phyloP scores from a whole-genome alignment of 92 coral and sea anemone genomes.

The Epizoanthus illoricatus region DNA sequence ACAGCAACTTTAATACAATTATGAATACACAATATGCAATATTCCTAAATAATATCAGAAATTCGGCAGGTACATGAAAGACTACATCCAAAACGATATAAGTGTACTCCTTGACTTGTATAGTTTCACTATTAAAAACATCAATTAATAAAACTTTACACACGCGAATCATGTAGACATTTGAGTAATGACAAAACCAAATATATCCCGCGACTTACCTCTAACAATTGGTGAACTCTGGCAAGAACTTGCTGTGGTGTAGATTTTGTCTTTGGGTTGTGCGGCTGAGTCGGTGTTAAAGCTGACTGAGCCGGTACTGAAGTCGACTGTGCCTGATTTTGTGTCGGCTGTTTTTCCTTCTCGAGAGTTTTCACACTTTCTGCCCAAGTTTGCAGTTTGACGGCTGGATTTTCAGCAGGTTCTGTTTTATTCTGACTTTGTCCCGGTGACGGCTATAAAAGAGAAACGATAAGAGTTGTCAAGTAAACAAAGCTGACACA shows the following conservation, averaged over 20 bases:
- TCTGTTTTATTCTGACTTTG: constrained; percentile 14
- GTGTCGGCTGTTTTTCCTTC: constrained; percentile 41
- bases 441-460: constrained; percentile 26
- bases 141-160: neutral
- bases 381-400: constrained; percentile 40
- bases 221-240: constrained; percentile 86
- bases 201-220: constrained; percentile 43
- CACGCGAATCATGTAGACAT: neutral
- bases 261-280: constrained; percentile 58
- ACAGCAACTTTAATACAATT: neutral
- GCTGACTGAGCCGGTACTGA: constrained; percentile 31
- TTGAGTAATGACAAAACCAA: neutral
- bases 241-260: constrained; percentile 94
- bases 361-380: constrained; percentile 39
- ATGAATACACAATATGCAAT: neutral
- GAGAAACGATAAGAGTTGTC: constrained; percentile 18
- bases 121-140: neutral
- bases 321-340: constrained; percentile 42
- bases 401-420: constrained; percentile 30
- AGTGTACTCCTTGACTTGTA: neutral
- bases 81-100: no score
- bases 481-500: constrained; percentile 36
- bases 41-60: constrained; percentile 4
- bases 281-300: constrained; percentile 1
- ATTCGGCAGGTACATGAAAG: constrained; percentile 9